A percentile compares a stretch with the other conserved stretches of the same genome.
These are phyloP conservation scores for Hydropotes inermis DNA, from an alignment of 2,113 vertebrate species.

Conservation along the genomic window DNA sequence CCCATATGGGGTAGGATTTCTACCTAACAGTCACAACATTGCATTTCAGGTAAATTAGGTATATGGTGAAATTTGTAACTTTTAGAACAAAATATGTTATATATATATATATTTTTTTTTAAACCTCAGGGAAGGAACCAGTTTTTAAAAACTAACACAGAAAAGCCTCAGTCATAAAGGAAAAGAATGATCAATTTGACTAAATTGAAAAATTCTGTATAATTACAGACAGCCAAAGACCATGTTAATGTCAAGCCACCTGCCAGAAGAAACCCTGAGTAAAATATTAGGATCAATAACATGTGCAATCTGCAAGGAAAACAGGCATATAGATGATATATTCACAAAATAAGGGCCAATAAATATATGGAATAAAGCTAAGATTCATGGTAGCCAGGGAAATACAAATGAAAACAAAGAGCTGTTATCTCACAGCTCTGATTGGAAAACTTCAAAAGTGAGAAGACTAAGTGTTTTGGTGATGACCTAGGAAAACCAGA, in stretches of 20 bases:
- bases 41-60: not conserved
- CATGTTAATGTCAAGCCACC: not conserved
- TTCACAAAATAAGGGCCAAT: conserved; percentile 10
- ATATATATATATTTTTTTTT: not conserved
- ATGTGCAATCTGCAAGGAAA: not conserved
- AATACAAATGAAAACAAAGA: not conserved
- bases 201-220: not conserved
- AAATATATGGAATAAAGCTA: not conserved
- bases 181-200: not conserved
- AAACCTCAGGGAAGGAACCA: not conserved
- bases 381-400: not conserved
- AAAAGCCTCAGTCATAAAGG: not conserved
- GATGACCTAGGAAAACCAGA: not conserved
- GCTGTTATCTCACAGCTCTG: not conserved
- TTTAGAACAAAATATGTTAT: not conserved
- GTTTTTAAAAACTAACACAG: not conserved
- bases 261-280: not conserved
- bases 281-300: not conserved
- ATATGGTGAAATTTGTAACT: not conserved
- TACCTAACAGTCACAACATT: not conserved
- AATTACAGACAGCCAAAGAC: not conserved
- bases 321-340: not conserved
- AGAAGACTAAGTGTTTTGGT: not conserved
- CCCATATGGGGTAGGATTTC: not conserved
- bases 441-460: not conserved